phyloP scores from a whole-genome alignment of 2,797 vertebrate genomes.

The Chelonia mydas region DNA sequence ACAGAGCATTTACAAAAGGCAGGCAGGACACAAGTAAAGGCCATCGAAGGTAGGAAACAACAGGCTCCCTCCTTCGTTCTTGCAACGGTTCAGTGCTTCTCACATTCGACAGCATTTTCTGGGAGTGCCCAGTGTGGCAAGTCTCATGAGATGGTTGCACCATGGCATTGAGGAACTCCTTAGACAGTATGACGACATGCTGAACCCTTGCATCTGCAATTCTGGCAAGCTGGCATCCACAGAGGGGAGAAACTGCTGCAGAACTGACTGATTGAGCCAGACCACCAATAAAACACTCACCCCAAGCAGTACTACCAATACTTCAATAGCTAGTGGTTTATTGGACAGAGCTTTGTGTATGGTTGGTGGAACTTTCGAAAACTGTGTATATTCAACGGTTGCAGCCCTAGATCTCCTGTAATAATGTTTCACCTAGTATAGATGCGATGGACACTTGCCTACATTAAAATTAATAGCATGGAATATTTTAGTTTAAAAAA shows the following conservation, averaged over 20 bases:
- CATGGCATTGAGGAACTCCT: background rate
- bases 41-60: no score
- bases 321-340: background rate
- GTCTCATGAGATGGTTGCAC: background rate
- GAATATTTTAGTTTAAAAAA: background rate
- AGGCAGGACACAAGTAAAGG: background rate
- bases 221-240: background rate
- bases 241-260: background rate
- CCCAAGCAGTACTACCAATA: background rate
- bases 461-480: background rate
- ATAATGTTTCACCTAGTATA: background rate
- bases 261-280: background rate
- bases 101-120: background rate
- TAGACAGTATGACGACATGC: background rate
- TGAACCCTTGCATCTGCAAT: background rate
- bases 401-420: background rate
- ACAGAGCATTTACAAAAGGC: no score
- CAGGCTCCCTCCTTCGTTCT: background rate
- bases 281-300: background rate
- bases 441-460: background rate
- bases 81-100: background rate
- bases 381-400: background rate
- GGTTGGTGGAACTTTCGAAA: background rate
- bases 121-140: background rate
- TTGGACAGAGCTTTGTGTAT: no score